A percentile compares a stretch with the other conserved stretches of the same genome.
Conservation (phyloP, 2,797 vertebrate genomes). For the Calcarius lapponicus region DNA sequence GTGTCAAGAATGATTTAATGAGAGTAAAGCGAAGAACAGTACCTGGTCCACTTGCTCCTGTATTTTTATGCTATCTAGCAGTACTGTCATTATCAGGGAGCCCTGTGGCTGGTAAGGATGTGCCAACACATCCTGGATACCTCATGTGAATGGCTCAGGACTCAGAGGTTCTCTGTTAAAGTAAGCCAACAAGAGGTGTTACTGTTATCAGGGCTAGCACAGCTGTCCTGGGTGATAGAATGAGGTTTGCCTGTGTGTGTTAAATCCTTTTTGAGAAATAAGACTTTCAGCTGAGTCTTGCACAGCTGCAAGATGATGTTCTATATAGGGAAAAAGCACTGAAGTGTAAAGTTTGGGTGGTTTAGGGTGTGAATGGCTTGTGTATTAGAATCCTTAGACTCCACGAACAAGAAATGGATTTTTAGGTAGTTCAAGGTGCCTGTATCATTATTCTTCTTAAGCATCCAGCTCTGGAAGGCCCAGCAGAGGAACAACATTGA, state of each 20-base stretch:
- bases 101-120: background rate
- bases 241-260: background rate
- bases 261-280: background rate
- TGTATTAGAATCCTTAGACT: background rate
- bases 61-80: background rate
- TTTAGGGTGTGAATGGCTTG: background rate
- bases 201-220: background rate
- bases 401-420: background rate
- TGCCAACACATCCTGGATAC: background rate
- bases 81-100: background rate
- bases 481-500: background rate
- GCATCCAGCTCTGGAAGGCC: background rate
- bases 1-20: background rate
- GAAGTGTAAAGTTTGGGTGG: background rate
- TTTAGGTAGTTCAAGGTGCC: background rate
- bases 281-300: background rate
- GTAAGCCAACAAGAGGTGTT: background rate
- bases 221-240: background rate
- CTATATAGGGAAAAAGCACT: background rate
- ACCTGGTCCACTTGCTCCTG: background rate
- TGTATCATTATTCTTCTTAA: background rate
- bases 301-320: background rate
- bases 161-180: background rate
- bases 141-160: background rate
- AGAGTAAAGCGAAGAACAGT: rapidly evolving